Percentiles rank a stretch among this genome's conserved stretches.
Conservation (phyloP, 2,888 invertebrate species). For the Drosophila paranaensis region DNA sequence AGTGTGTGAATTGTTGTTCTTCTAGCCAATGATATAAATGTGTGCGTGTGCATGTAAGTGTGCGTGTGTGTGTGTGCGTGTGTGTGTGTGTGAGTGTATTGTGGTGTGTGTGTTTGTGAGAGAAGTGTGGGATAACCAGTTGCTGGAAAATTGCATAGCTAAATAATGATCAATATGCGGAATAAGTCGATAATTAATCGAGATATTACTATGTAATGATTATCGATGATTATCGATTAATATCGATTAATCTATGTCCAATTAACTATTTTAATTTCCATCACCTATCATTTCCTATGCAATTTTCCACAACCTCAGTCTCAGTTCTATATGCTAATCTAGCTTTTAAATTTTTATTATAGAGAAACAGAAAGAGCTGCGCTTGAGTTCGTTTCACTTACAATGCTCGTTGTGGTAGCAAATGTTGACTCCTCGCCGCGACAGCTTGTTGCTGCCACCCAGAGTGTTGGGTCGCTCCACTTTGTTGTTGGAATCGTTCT, state of each 20-base stretch:
- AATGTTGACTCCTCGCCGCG: slow-evolving; percentile 88
- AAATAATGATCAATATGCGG: background rate
- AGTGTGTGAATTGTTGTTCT: slow-evolving; percentile 28
- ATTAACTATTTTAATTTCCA: background rate
- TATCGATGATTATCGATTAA: background rate
- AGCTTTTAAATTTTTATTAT: slow-evolving; percentile 17
- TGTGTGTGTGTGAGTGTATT: slow-evolving; percentile 12
- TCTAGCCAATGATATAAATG: slow-evolving; percentile 44
- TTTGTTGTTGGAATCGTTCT: slow-evolving; percentile 85
- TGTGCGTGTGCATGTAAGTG: slow-evolving; percentile 28
- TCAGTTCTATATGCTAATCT: slow-evolving; percentile 17
- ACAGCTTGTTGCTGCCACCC: slow-evolving; percentile 90
- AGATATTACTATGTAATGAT: background rate
- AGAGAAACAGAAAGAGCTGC: background rate
- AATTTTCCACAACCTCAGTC: slow-evolving; percentile 14
- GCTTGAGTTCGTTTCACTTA: slow-evolving; percentile 83
- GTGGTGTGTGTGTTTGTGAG: slow-evolving; percentile 14
- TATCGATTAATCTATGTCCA: no score
- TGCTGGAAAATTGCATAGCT: slow-evolving; percentile 11
- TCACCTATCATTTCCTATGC: background rate
- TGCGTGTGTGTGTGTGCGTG: slow-evolving; percentile 20
- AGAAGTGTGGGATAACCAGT: slow-evolving; percentile 28
- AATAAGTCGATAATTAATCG: background rate
- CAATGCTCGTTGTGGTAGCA: slow-evolving; percentile 93
- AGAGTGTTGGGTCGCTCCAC: slow-evolving; percentile 93